Percentiles rank a stretch among this genome's conserved stretches.
phyloP scores from a whole-genome alignment of 2,113 vertebrate genomes.

The Merops nubicus region DNA sequence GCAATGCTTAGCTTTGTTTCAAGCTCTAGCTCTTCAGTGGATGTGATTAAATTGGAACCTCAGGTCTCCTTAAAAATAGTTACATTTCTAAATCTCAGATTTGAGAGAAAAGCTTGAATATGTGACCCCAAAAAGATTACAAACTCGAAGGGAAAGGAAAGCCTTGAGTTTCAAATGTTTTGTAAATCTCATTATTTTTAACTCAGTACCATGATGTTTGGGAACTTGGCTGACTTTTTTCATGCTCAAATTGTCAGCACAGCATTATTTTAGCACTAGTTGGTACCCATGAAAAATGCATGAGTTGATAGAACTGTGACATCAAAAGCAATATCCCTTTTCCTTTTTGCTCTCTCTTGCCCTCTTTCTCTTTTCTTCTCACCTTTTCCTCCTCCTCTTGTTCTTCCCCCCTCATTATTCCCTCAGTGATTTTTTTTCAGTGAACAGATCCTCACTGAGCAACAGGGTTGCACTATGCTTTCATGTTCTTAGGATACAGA shows the following conservation, averaged over 20 bases:
- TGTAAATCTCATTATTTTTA: background rate
- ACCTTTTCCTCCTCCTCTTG: constrained; percentile 48
- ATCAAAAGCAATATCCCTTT: constrained; percentile 63
- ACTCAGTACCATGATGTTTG: background rate
- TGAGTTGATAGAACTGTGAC: constrained; percentile 63
- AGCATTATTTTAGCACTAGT: constrained; percentile 47
- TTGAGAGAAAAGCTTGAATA: background rate
- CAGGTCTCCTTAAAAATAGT: background rate
- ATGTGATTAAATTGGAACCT: background rate
- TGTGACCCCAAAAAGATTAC: background rate
- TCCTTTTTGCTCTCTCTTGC: constrained; percentile 50
- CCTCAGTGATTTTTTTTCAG: constrained; percentile 31
- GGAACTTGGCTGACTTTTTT: background rate
- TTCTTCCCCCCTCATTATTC: constrained; percentile 60
- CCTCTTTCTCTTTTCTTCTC: constrained; percentile 56
- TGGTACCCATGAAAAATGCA: constrained; percentile 68
- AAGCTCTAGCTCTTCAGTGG: background rate
- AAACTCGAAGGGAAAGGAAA: background rate
- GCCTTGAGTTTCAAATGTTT: background rate
- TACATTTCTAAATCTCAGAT: background rate
- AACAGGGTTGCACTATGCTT: background rate
- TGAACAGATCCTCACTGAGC: constrained; percentile 29
- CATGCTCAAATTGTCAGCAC: background rate
- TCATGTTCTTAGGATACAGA: background rate
- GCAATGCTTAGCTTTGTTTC: constrained; percentile 19